A percentile compares a stretch with the other conserved stretches of the same genome.
These are phyloP conservation scores for Augochlora pura DNA, from an alignment of 1,140 invertebrate species.

Conservation along the genomic window DNA sequence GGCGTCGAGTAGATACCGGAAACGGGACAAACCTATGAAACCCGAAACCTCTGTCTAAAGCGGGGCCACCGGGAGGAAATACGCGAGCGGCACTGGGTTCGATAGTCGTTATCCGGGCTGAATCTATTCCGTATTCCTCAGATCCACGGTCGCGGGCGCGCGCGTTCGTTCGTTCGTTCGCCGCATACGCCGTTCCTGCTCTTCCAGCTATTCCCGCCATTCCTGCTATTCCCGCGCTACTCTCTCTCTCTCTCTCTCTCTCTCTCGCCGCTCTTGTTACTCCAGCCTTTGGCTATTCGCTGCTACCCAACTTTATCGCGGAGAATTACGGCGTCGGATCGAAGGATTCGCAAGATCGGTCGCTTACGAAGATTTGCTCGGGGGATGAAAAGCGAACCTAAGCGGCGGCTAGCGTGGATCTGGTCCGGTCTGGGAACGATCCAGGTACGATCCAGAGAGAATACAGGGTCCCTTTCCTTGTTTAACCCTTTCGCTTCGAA, in stretches of 20 bases:
- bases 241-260: no score
- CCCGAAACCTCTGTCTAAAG: constrained; percentile 51
- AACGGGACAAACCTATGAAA: constrained; percentile 78
- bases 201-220: background rate
- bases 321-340: constrained; percentile 74
- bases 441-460: no score
- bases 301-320: constrained; percentile 53
- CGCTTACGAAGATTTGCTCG: no score
- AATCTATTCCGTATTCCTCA: constrained; percentile 67
- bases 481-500: no score
- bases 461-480: no score
- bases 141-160: background rate
- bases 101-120: constrained; percentile 73
- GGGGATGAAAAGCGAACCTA: no score
- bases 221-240: constrained; percentile 1
- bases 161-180: constrained; percentile 15
- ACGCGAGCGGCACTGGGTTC: constrained; percentile 65
- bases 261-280: constrained; percentile 2
- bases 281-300: constrained; percentile 44
- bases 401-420: no score
- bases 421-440: no score
- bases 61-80: constrained; percentile 63
- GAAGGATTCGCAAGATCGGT: constrained; percentile 62
- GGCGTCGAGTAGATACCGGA: constrained; percentile 72
- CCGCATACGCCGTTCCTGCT: background rate